Percentiles rank a stretch among this genome's conserved stretches.
Evolutionary conservation across 2,797 vertebrate genomes (phyloP).

Genomic region (Syndactyla subalaris): DNA sequence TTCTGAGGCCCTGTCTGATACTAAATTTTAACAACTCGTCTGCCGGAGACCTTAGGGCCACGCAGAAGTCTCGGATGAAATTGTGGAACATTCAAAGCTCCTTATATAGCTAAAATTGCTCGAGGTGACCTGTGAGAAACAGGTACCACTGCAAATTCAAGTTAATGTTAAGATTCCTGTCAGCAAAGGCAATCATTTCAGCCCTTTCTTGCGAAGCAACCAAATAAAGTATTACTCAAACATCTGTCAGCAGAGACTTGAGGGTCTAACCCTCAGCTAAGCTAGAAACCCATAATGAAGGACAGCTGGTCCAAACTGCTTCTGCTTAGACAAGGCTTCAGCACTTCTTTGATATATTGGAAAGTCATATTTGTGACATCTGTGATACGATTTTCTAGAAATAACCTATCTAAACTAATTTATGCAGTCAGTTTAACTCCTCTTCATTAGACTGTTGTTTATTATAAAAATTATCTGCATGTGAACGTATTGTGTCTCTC

Average conservation of each 20-base stretch:
- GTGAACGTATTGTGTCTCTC: rapidly evolving
- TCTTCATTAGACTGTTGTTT: background rate
- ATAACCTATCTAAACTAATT: background rate
- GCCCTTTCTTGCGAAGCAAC: background rate
- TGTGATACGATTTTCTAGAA: background rate
- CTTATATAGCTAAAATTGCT: background rate
- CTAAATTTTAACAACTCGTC: background rate
- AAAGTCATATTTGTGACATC: background rate
- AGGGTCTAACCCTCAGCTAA: background rate
- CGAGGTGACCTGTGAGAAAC: background rate
- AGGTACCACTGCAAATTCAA: conserved; percentile 10
- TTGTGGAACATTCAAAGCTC: background rate
- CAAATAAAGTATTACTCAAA: conserved; percentile 34
- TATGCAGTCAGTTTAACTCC: background rate
- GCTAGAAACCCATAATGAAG: conserved; percentile 14
- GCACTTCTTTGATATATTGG: background rate
- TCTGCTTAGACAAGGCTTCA: background rate
- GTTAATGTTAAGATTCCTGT: conserved; percentile 30
- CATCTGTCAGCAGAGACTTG: conserved; percentile 35
- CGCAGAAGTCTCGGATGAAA: background rate
- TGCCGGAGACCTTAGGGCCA: background rate
- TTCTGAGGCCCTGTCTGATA: background rate
- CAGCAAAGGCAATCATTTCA: conserved; percentile 30
- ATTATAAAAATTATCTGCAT: background rate
- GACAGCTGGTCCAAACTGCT: conserved; percentile 23